Percentiles rank a stretch among this genome's conserved stretches.
Evolutionary conservation across 30 jellyfish, hydroid and myxozoan species (phyloP).

Genomic region (Turritopsis rubra): DNA sequence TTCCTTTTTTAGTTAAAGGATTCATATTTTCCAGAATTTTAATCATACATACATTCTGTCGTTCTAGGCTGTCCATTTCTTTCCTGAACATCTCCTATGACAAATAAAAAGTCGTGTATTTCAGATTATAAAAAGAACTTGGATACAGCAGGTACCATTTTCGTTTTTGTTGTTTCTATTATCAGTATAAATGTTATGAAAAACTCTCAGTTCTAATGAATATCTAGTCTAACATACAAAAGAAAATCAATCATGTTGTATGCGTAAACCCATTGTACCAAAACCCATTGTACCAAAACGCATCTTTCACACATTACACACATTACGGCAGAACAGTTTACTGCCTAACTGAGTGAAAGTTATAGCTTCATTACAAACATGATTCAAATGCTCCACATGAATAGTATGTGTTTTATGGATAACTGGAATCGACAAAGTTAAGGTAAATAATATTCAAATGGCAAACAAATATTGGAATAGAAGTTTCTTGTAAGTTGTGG

Average conservation of each 20-base stretch:
- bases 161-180: too few relatives aligned
- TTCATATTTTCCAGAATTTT: too few relatives aligned
- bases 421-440: background rate
- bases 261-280: background rate
- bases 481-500: too few relatives aligned
- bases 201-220: background rate
- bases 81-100: conserved; percentile 25
- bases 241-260: background rate
- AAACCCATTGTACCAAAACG: background rate
- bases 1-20: too few relatives aligned
- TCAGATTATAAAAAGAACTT: too few relatives aligned
- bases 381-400: background rate
- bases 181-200: too few relatives aligned
- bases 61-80: conserved; percentile 26
- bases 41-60: background rate
- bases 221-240: background rate
- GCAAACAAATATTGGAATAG: background rate
- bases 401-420: background rate
- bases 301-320: background rate
- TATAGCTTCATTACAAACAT: background rate
- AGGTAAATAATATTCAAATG: background rate
- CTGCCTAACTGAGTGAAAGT: background rate
- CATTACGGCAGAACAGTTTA: background rate
- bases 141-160: too few relatives aligned
- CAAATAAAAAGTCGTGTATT: background rate